These are phyloP conservation scores for Eristalinus sepulchralis DNA, from an alignment of 2,888 invertebrate genomes.

Conservation along the genomic window DNA sequence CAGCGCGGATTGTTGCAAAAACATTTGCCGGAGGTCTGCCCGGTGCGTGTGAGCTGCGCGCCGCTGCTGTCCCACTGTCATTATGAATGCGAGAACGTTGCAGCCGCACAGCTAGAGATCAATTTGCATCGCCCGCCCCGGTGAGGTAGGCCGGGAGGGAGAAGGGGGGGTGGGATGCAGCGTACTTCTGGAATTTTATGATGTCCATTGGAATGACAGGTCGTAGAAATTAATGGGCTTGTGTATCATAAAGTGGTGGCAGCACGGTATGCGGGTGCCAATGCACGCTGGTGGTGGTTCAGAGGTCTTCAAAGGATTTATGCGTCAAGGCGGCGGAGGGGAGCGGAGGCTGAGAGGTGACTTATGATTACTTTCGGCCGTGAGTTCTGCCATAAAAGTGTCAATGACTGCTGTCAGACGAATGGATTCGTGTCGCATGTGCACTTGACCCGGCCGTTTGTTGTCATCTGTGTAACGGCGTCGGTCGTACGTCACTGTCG, in stretches of 20 bases:
- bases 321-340: neutral
- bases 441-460: neutral
- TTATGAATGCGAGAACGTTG: constrained; percentile 31
- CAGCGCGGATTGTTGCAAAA: neutral
- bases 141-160: neutral
- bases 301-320: constrained; percentile 10
- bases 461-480: neutral
- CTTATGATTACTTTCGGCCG: neutral
- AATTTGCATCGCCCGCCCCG: constrained; percentile 43
- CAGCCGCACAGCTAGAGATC: constrained; percentile 53
- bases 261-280: neutral
- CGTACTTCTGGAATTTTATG: constrained; percentile 65
- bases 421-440: neutral
- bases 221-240: constrained; percentile 38
- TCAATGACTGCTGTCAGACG: neutral
- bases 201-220: constrained; percentile 62
- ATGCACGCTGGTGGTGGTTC: neutral
- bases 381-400: neutral
- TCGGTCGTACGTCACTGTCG: neutral
- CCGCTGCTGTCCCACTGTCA: neutral
- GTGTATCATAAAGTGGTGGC: constrained; percentile 6
- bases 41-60: neutral
- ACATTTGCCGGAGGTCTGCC: neutral
- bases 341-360: neutral
- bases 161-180: neutral